These are phyloP conservation scores for Protonemura montana DNA, from an alignment of 2,888 invertebrate species.

Conservation along the genomic window DNA sequence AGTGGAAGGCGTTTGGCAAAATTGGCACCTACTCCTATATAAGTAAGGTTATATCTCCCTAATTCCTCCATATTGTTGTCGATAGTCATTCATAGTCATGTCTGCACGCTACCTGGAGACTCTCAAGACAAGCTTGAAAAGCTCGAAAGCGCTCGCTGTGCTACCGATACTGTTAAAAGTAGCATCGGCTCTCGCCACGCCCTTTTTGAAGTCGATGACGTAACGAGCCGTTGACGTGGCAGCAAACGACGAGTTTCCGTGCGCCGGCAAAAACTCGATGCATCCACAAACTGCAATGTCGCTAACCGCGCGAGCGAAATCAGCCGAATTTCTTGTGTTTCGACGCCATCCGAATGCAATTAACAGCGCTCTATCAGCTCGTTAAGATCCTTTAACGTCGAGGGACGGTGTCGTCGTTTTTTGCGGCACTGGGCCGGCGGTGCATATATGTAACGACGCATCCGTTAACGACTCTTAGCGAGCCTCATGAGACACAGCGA, in stretches of 20 bases:
- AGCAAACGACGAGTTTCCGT: not conserved
- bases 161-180: not conserved
- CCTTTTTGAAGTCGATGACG: not conserved
- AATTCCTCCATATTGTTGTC: too few relatives aligned
- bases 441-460: not conserved
- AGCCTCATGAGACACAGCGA: not conserved
- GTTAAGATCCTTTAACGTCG: not conserved
- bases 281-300: not conserved
- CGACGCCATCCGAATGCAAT: not conserved
- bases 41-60: too few relatives aligned
- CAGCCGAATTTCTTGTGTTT: not conserved
- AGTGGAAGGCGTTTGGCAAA: too few relatives aligned
- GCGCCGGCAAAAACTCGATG: not conserved
- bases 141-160: not conserved
- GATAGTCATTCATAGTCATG: not conserved
- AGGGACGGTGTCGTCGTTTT: not conserved
- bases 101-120: not conserved
- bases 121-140: not conserved
- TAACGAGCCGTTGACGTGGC: not conserved
- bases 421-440: not conserved
- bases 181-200: not conserved
- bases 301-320: not conserved
- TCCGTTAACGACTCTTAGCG: not conserved
- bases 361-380: not conserved
- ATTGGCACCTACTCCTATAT: too few relatives aligned